Evolutionary conservation across 2,113 vertebrate genomes (phyloP), one percentile per base, ranked within the genome.

Genomic region (Melierax canorus): DNA sequence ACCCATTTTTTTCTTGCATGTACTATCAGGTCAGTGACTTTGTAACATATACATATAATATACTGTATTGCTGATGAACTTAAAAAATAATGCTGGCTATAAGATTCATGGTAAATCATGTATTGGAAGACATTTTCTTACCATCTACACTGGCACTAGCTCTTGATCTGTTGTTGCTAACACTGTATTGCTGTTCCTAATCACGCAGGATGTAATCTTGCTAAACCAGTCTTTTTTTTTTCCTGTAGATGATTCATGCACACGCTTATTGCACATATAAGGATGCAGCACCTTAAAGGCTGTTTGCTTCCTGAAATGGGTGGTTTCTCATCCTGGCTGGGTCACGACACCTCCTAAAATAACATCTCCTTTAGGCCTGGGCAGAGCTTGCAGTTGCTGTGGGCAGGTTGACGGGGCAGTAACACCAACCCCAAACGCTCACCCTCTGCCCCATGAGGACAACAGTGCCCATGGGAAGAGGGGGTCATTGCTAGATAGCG

Each of bases 171-270:
- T 43, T 43, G 20, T 19, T 76, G 10, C 43, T 81, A 67, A 50
- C 26, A 45, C 14, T 16, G 6, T 18, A 23, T 6, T 71, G 8
- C 32, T 66, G 4, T 53, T 77, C 24, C 34, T 74, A 69, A 45
- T 82, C 67, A 55, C 0, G 0, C 17, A 90, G 22, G 4, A 38
- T 1, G 1, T 29, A 68, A 79, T 48, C 34, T 67, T 88, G 58
- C 22, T 53, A 84, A 67, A 89, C 34, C 4, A 7, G 19, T 20
- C 4, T 12, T 43, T 60, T 43, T 43, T 43, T 38, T 24, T 14
- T 9, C 69, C 69, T 36, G 5, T 27, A 46, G 53, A 45, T 67
- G 63, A 51, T 69, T 80, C 59, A 58, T 7, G 6, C 24, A 36
- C 34, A 24, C 0, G 0, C 64, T 86, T 75, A 73, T 30, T 77